Evolutionary conservation across 2,113 vertebrate genomes (phyloP), one percentile per base, ranked within the genome.

Genomic region (Eudyptes chrysolophus): DNA sequence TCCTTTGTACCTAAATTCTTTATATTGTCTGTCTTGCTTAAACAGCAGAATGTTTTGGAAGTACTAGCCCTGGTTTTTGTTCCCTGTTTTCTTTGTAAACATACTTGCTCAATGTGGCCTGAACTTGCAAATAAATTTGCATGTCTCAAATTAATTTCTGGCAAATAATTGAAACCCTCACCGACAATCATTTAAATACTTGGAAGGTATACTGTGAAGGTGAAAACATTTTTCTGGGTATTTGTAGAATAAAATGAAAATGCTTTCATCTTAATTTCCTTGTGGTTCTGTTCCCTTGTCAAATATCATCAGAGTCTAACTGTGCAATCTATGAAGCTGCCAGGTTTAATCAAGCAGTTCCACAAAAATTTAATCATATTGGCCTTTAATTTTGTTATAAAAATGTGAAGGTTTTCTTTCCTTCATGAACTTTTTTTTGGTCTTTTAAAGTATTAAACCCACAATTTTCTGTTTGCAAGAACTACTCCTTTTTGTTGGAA

Each of bases 241-340:
- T 84, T 74, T 58, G 86, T 89, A 66, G 76, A 52, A 72, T 86
- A 57, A 86, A 94, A 92, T 90, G 40, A 71, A 69, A 78, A 38
- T 71, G 70, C 64, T 94, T 93, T 89, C 6, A 16, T 92, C 92
- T 80, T 80, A 62, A 74, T 94, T 94, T 80, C 49, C 58, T 68
- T 22, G 8, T 70, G 84, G 66, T 93, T 96, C 81, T 92, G 42
- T 22, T 95, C 66, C 27, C 87, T 87, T 97, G 87, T 96, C 85
- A 93, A 65, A 54, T 85, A 58, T 38, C 57, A 92, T 94, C 87
- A 88, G 54, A 76, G n/a, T 90, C 60, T 90, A 72, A 90, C 61
- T 72, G 48, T 87, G 85, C 58, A 54, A 26, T 89, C 79, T 88
- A 4, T 65, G 74, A 78, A 68, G 61, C 92, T 96, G 94, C 87